A percentile compares a stretch with the other conserved stretches of the same genome.
phyloP scores from a whole-genome alignment of 2,888 invertebrate genomes.

The Drosophila parthenogenetica region DNA sequence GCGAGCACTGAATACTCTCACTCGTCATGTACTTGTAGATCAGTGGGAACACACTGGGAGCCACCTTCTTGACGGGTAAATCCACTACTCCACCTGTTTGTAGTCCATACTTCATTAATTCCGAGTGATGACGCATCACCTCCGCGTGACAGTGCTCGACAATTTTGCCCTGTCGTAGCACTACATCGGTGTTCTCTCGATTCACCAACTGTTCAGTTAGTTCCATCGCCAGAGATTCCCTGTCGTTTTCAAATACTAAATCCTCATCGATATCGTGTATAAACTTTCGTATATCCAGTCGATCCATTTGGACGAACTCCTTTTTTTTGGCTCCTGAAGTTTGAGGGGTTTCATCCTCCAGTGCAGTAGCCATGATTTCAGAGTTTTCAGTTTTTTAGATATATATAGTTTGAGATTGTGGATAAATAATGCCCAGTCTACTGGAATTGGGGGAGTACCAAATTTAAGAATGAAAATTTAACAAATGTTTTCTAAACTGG shows the following conservation, averaged over 20 bases:
- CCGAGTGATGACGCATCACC: not conserved
- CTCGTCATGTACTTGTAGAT: not conserved
- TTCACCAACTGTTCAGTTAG: not conserved
- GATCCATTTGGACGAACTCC: not conserved
- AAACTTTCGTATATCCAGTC: not conserved
- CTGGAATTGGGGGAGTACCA: too few relatives aligned
- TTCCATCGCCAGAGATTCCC: not conserved
- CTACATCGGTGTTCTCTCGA: not conserved
- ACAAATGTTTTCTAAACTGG: too few relatives aligned
- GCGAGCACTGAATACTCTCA: not conserved
- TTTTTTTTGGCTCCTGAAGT: not conserved
- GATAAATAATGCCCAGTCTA: too few relatives aligned
- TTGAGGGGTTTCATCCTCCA: not conserved
- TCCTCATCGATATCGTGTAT: not conserved
- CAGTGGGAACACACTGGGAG: not conserved
- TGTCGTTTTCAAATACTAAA: not conserved
- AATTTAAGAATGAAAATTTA: too few relatives aligned
- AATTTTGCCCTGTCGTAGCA: not conserved
- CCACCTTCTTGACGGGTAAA: not conserved
- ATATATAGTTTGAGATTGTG: too few relatives aligned
- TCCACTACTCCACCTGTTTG: not conserved
- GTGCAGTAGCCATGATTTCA: not conserved
- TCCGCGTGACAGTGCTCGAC: not conserved
- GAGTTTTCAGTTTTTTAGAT: too few relatives aligned
- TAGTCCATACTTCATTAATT: rapidly evolving